Conservation (phyloP, 1,140 invertebrate species). For the Phymastichus coffea region DNA sequence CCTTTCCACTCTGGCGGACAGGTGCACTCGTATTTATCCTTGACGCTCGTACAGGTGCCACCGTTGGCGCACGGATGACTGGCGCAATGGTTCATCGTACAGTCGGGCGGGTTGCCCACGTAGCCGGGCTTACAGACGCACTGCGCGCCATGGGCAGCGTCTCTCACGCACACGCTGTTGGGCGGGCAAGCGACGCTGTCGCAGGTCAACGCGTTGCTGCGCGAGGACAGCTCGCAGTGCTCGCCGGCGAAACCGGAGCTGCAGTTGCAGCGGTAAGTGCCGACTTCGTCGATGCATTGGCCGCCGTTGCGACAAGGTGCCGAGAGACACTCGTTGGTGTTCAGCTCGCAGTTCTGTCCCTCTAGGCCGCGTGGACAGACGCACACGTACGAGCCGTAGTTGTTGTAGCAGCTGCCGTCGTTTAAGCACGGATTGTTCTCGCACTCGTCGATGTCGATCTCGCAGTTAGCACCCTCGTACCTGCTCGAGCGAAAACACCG, state of each 20-base stretch:
- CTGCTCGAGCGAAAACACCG: no score
- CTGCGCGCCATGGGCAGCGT: slow-evolving; percentile 54
- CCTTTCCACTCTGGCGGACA: slow-evolving; percentile 72
- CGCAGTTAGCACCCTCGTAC: slow-evolving; percentile 77
- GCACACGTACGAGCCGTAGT: slow-evolving; percentile 79
- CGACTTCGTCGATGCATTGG: slow-evolving; percentile 63
- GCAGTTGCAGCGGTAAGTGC: slow-evolving; percentile 59
- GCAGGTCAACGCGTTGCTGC: slow-evolving; percentile 39
- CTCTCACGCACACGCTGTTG: slow-evolving; percentile 59
- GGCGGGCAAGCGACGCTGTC: slow-evolving; percentile 58
- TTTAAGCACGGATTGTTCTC: slow-evolving; percentile 69
- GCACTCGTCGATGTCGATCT: slow-evolving; percentile 86
- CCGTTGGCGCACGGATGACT: slow-evolving; percentile 65
- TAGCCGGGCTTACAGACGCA: slow-evolving; percentile 74
- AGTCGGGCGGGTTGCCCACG: slow-evolving; percentile 68
- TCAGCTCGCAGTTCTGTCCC: slow-evolving; percentile 73
- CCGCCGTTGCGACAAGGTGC: slow-evolving; percentile 69
- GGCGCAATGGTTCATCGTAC: slow-evolving; percentile 63
- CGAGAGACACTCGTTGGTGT: slow-evolving; percentile 66
- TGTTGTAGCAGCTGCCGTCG: slow-evolving; percentile 76
- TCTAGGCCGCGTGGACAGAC: slow-evolving; percentile 80
- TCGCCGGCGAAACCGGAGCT: slow-evolving; percentile 60
- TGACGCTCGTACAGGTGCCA: slow-evolving; percentile 58
- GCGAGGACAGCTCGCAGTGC: slow-evolving; percentile 53
- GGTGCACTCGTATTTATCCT: slow-evolving; percentile 66